Percentiles rank a stretch among this genome's conserved stretches.
Conservation (phyloP, 1,140 invertebrate genomes). For the Lordiphosa collinella region DNA sequence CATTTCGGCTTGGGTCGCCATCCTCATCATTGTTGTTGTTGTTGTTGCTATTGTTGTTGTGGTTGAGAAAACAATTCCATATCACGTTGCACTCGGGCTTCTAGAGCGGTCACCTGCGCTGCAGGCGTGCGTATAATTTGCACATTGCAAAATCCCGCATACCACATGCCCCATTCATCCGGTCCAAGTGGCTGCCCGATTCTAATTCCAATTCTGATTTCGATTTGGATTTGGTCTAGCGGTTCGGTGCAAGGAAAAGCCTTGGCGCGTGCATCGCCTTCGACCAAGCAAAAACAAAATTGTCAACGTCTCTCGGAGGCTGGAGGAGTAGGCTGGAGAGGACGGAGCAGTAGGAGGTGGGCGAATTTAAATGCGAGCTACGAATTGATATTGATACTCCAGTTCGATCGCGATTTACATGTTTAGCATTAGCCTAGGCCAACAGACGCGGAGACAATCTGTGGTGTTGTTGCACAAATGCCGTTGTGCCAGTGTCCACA, state of each 20-base stretch:
- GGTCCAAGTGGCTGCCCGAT: constrained; percentile 3
- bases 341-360: not conserved
- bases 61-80: constrained; percentile 12
- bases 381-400: constrained; percentile 38
- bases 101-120: constrained; percentile 56
- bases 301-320: constrained; percentile 7
- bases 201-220: constrained; percentile 3
- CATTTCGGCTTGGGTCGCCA: constrained; percentile 5
- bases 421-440: constrained; percentile 35
- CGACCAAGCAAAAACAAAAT: constrained; percentile 18
- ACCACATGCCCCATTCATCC: constrained; percentile 23
- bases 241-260: constrained; percentile 60
- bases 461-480: constrained; percentile 34
- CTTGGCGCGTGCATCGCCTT: constrained; percentile 54
- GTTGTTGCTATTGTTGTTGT: not conserved
- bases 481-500: constrained; percentile 19
- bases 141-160: constrained; percentile 7
- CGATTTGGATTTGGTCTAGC: constrained; percentile 23
- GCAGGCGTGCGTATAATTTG: constrained; percentile 51
- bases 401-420: constrained; percentile 56
- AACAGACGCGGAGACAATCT: constrained; percentile 5
- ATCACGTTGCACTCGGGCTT: constrained; percentile 58
- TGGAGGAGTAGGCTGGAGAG: not conserved
- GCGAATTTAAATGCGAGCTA: constrained; percentile 40
- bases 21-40: not conserved